A percentile compares a stretch with the other conserved stretches of the same genome.
Conservation (phyloP, 2,888 invertebrate species). For the Phytoseiulus persimilis region DNA sequence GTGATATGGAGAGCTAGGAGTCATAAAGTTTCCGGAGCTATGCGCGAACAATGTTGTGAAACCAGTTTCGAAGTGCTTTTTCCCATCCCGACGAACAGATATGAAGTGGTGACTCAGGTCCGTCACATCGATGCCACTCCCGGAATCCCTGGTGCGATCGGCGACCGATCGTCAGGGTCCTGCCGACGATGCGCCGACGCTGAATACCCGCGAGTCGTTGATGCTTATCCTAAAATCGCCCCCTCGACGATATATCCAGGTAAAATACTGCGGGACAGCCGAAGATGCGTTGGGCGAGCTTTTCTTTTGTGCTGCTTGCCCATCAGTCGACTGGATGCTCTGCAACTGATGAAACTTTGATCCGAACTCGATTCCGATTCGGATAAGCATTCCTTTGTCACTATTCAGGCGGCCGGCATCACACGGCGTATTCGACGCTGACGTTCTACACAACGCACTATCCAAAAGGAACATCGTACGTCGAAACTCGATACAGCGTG, state of each 20-base stretch:
- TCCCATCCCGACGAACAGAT: slow-evolving; percentile 8
- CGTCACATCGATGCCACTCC: slow-evolving; percentile 21
- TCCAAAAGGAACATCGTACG: slow-evolving; percentile 44
- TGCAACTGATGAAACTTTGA: neutral
- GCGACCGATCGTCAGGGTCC: neutral
- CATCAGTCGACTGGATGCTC: neutral
- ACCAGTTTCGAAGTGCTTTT: neutral
- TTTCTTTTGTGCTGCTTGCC: neutral
- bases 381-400: neutral
- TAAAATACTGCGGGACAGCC: neutral
- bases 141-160: neutral
- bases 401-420: slow-evolving; percentile 17
- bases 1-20: neutral
- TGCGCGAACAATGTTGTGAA: neutral
- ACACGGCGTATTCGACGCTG: slow-evolving; percentile 44
- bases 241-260: slow-evolving; percentile 23
- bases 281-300: neutral
- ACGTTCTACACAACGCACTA: slow-evolving; percentile 45
- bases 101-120: slow-evolving; percentile 31
- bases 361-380: neutral
- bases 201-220: slow-evolving; percentile 17
- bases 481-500: slow-evolving; percentile 44
- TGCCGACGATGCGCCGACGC: slow-evolving; percentile 8
- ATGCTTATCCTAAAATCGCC: slow-evolving; percentile 16
- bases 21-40: neutral